Evolutionary conservation across 2,113 vertebrate species (phyloP).

Genomic region (Lamprotornis superbus): DNA sequence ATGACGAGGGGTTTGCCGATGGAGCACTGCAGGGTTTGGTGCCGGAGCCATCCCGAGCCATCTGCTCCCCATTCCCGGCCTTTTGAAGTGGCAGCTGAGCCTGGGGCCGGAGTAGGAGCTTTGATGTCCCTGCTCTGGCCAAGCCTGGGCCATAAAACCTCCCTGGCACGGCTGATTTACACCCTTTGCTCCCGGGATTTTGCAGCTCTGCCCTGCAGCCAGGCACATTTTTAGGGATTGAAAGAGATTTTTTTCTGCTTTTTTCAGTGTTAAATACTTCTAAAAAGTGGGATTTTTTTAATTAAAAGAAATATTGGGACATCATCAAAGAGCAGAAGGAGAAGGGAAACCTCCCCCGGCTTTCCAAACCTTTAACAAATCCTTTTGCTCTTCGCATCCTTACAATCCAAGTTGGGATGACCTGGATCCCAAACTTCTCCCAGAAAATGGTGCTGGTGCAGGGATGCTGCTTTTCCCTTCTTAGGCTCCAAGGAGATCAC

Average conservation of each 20-base stretch:
- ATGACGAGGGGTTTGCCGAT: no score
- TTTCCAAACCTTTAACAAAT: neutral
- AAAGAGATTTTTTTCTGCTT: neutral
- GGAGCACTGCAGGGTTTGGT: neutral
- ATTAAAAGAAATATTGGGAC: neutral
- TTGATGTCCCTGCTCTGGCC: neutral
- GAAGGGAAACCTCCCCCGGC: accelerated
- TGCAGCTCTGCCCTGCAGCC: neutral
- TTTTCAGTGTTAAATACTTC: accelerated
- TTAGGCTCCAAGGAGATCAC: accelerated
- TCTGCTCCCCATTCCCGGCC: slow-evolving; percentile 20
- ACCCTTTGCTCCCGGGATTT: neutral
- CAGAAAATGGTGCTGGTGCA: neutral
- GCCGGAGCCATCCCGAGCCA: neutral
- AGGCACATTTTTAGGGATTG: neutral
- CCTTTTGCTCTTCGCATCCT: neutral
- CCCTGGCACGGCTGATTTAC: neutral
- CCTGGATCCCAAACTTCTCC: neutral
- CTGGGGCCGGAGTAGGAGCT: neutral
- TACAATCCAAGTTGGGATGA: neutral
- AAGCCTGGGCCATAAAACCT: neutral
- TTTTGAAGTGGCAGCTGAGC: neutral
- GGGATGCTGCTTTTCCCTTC: neutral
- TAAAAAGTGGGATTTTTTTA: neutral
- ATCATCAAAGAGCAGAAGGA: neutral